Conservation (phyloP, 2,113 vertebrate genomes). For the Gadus macrocephalus region DNA sequence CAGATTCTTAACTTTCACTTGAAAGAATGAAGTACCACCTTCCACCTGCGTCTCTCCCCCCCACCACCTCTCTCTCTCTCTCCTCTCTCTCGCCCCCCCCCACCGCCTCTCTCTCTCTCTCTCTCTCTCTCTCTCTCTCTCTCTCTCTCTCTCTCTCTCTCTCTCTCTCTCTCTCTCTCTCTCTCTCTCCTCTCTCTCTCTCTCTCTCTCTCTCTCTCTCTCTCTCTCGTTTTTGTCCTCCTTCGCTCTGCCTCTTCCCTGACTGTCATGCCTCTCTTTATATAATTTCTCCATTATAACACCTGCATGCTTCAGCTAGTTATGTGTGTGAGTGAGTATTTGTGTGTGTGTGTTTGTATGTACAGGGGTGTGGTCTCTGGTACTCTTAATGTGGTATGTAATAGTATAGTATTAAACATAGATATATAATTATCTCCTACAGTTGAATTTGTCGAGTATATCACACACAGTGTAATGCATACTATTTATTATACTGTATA, state of each 20-base stretch:
- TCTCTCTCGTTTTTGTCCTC: constrained; percentile 11
- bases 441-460: too few relatives aligned
- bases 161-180: constrained; percentile 3
- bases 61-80: background rate
- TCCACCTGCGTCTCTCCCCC: constrained; percentile 52
- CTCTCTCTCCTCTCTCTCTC: constrained; percentile 35
- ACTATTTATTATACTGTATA: too few relatives aligned
- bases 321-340: background rate
- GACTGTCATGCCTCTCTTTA: constrained; percentile 23
- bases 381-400: too few relatives aligned
- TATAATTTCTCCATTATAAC: constrained; percentile 43
- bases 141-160: constrained; percentile 33
- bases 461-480: too few relatives aligned
- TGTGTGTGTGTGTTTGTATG: background rate
- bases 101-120: constrained; percentile 4
- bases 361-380: too few relatives aligned
- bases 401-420: too few relatives aligned
- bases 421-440: too few relatives aligned
- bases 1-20: constrained; percentile 45
- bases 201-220: constrained; percentile 30
- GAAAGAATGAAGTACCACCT: constrained; percentile 50
- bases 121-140: constrained; percentile 15
- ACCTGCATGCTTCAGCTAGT: constrained; percentile 44
- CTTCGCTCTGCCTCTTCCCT: constrained; percentile 20
- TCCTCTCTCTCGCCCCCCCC: too few relatives aligned